phyloP scores from a whole-genome alignment of 1,140 invertebrate species.

The Drosophila azteca region DNA sequence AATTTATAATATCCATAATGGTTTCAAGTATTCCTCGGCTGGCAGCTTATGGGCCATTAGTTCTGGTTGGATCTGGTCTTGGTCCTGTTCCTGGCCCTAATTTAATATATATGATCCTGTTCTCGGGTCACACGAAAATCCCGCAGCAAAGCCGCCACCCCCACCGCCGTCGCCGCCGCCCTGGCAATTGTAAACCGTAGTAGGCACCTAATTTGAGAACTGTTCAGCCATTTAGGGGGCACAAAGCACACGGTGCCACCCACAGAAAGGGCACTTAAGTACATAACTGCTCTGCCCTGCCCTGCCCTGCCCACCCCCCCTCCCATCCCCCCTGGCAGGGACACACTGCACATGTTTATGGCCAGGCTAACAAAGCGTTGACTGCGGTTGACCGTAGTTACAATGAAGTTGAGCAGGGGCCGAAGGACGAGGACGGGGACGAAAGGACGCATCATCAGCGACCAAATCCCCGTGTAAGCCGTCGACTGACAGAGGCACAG shows the following conservation, averaged over 20 bases:
- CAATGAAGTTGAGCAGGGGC: constrained; percentile 29
- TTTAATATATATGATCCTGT: constrained; percentile 71
- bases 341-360: constrained; percentile 62
- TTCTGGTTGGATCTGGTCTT: not conserved
- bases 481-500: no score
- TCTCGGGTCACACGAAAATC: constrained; percentile 57
- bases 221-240: constrained; percentile 73
- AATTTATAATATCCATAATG: constrained; percentile 29
- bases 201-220: constrained; percentile 79
- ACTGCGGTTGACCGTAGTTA: constrained; percentile 67
- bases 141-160: constrained; percentile 56
- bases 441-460: constrained; percentile 48
- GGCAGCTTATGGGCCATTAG: constrained; percentile 20
- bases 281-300: constrained; percentile 30
- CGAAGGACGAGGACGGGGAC: no score
- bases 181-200: constrained; percentile 66
- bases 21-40: constrained; percentile 19
- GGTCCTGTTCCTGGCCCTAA: constrained; percentile 25
- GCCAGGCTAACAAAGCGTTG: constrained; percentile 76
- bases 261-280: constrained; percentile 55
- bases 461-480: constrained; percentile 66
- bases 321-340: not conserved
- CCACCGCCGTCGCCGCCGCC: constrained; percentile 4
- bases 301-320: constrained; percentile 1
- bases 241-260: constrained; percentile 46